Evolutionary conservation across 2,888 invertebrate species (phyloP).

Genomic region (Drosophila histrio): DNA sequence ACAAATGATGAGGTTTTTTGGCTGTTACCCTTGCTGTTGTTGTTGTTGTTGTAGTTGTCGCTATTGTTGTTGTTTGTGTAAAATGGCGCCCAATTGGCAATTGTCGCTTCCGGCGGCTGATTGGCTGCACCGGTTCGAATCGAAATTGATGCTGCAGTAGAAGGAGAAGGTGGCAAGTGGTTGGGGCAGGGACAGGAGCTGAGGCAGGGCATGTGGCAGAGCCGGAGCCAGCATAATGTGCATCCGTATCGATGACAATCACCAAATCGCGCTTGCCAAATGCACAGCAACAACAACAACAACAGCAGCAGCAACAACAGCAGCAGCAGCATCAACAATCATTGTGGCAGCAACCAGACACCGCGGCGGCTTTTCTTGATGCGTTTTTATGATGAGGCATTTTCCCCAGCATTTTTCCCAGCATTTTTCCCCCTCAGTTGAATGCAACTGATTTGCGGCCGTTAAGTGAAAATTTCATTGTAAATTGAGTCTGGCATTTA

Average conservation of each 20-base stretch:
- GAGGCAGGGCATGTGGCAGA: too few species aligned
- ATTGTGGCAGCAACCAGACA: conserved; percentile 41
- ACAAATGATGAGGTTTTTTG: conserved; percentile 71
- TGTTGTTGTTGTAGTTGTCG: conserved; percentile 15
- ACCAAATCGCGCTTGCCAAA: conserved; percentile 73
- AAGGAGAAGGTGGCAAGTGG: neutral
- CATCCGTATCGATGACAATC: conserved; percentile 77
- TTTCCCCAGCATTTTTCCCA: conserved; percentile 9
- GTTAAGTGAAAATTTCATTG: conserved; percentile 68
- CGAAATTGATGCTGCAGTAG: neutral
- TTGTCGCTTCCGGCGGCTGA: conserved; percentile 73
- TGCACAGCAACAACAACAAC: conserved; percentile 47
- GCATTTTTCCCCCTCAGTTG: neutral
- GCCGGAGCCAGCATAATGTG: conserved; percentile 61
- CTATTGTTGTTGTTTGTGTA: conserved; percentile 43
- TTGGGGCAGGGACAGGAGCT: neutral
- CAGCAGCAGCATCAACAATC: conserved; percentile 20
- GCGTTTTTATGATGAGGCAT: conserved; percentile 68
- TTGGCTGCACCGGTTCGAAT: conserved; percentile 55
- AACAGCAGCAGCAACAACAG: conserved; percentile 20
- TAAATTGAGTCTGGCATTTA: conserved; percentile 62
- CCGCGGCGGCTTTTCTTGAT: conserved; percentile 46
- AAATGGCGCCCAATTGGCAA: conserved; percentile 77
- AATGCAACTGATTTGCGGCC: conserved; percentile 63
- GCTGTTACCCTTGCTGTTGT: conserved; percentile 22